Percentiles rank a stretch among this genome's conserved stretches.
Evolutionary conservation across 2,113 vertebrate genomes (phyloP).

Genomic region (Tretioscincus oriximinensis): DNA sequence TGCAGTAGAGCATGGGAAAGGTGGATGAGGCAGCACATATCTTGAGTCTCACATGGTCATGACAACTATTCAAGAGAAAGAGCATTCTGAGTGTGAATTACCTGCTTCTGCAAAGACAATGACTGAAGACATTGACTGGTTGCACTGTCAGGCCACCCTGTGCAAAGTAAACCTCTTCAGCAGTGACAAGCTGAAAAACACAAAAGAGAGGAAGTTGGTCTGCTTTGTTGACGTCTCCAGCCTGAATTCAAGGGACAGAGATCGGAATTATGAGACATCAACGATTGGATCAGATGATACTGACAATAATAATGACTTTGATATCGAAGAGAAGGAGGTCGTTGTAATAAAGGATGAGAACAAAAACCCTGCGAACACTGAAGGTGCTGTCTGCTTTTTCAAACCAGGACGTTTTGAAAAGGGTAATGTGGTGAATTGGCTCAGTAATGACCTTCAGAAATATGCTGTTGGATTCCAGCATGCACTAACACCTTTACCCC

Average conservation of each 20-base stretch:
- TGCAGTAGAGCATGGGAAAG: slow-evolving; percentile 14
- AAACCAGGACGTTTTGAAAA: neutral
- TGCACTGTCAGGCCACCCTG: neutral
- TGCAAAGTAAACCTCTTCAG: slow-evolving; percentile 12
- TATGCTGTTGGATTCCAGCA: slow-evolving; percentile 15
- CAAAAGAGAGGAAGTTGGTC: slow-evolving; percentile 10
- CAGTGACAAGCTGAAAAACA: neutral
- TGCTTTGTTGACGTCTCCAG: slow-evolving; percentile 22
- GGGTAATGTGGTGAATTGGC: neutral
- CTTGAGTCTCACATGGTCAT: neutral
- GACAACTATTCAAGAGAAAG: neutral
- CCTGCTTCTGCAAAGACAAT: neutral
- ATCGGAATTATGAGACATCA: neutral
- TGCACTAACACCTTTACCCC: neutral
- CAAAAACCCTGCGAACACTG: neutral
- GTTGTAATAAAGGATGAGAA: slow-evolving; percentile 12
- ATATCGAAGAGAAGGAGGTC: slow-evolving; percentile 16
- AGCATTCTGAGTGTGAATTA: neutral
- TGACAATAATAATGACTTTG: neutral
- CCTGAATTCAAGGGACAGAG: neutral
- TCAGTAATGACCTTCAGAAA: slow-evolving; percentile 19
- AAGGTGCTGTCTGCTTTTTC: slow-evolving; percentile 28
- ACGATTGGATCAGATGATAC: too few relatives aligned
- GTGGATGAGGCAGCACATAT: neutral
- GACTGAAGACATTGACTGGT: slow-evolving; percentile 14